Percentiles rank a stretch among this genome's conserved stretches.
phyloP scores from a whole-genome alignment of 2,888 invertebrate species.

The Endotricha flammealis region DNA sequence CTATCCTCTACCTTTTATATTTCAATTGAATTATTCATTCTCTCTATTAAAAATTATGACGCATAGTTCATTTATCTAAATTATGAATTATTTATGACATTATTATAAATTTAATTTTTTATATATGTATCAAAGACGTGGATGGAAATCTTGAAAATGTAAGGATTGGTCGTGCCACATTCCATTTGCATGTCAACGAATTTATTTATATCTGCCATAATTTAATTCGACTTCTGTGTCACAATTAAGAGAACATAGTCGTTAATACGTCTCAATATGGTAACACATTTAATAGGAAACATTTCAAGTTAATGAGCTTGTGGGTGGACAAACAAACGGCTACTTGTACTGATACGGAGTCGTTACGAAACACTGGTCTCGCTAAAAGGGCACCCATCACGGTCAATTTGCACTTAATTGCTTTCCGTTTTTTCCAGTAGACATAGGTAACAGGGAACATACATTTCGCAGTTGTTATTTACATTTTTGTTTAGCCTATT shows the following conservation, averaged over 20 bases:
- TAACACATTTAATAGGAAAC: not conserved
- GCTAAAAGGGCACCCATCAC: not conserved
- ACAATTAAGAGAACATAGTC: not conserved
- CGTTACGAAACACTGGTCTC: slow-evolving; percentile 3
- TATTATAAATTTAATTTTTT: not conserved
- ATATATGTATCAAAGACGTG: not conserved
- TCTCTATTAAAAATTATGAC: not conserved
- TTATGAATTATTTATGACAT: not conserved
- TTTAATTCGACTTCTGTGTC: slow-evolving; percentile 1
- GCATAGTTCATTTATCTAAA: not conserved
- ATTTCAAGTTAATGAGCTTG: not conserved
- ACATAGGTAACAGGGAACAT: not conserved
- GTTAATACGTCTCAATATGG: not conserved
- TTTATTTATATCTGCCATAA: slow-evolving; percentile 4
- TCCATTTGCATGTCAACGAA: slow-evolving; percentile 5
- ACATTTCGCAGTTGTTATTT: no score
- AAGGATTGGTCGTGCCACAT: slow-evolving; percentile 11
- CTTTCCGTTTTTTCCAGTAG: not conserved
- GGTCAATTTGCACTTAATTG: slow-evolving; percentile 1
- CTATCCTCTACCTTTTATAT: slow-evolving; percentile 1
- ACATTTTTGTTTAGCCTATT: no score
- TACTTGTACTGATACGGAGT: slow-evolving; percentile 1
- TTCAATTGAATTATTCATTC: not conserved
- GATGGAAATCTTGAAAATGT: not conserved
- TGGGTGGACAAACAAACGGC: not conserved